Evolutionary conservation across 2,888 invertebrate genomes (phyloP).

Genomic region (Coleophora deauratella): DNA sequence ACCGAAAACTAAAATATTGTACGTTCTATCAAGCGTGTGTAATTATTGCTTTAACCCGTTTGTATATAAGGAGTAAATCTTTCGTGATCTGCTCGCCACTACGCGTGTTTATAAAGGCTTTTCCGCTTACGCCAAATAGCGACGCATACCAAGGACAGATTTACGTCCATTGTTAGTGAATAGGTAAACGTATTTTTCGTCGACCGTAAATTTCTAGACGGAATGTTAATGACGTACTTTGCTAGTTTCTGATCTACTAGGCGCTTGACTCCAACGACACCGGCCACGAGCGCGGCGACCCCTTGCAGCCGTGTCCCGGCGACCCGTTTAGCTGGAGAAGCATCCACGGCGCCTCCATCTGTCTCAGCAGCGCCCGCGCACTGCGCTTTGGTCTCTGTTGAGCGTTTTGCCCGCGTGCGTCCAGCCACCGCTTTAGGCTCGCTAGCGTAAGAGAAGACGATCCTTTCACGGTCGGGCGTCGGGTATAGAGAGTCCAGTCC

Average conservation of each 20-base stretch:
- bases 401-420: slow-evolving; percentile 17
- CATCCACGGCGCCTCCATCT: slow-evolving; percentile 10
- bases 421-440: slow-evolving; percentile 71
- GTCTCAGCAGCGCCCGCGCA: slow-evolving; percentile 7
- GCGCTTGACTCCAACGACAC: slow-evolving; percentile 41
- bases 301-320: slow-evolving; percentile 23
- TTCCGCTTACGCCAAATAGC: too few relatives aligned
- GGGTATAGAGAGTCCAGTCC: slow-evolving; percentile 68
- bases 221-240: neutral
- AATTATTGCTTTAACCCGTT: too few relatives aligned
- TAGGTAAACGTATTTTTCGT: too few relatives aligned
- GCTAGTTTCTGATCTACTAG: slow-evolving; percentile 12
- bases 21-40: too few relatives aligned
- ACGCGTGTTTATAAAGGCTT: too few relatives aligned
- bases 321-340: slow-evolving; percentile 6
- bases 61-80: too few relatives aligned
- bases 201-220: too few relatives aligned
- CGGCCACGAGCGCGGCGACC: slow-evolving; percentile 45
- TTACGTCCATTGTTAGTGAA: too few relatives aligned
- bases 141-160: too few relatives aligned
- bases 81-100: too few relatives aligned
- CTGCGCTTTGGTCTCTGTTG: slow-evolving; percentile 3
- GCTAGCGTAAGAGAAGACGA: slow-evolving; percentile 79
- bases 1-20: too few relatives aligned
- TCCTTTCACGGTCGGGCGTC: slow-evolving; percentile 35